phyloP scores from a whole-genome alignment of 2,797 vertebrate genomes.

The Periparus ater region DNA sequence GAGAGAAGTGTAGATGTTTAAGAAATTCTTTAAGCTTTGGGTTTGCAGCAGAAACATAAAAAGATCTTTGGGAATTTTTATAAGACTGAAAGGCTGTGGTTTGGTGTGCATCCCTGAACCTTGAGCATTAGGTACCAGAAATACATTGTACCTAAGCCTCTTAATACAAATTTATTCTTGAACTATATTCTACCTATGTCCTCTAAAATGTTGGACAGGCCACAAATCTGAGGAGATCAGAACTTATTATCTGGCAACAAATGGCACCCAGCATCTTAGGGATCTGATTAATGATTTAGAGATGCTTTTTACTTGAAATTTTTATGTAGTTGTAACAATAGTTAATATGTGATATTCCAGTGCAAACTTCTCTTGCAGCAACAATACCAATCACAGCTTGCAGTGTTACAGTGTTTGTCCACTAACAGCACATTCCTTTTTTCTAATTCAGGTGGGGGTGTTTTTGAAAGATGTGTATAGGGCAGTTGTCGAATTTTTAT shows the following conservation, averaged over 20 bases:
- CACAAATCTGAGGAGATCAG: neutral
- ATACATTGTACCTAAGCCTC: neutral
- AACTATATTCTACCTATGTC: neutral
- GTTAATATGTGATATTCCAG: neutral
- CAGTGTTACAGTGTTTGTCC: neutral
- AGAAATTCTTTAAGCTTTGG: neutral
- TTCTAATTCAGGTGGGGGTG: neutral
- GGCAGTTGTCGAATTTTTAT: neutral
- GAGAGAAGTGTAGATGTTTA: neutral
- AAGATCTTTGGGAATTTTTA: neutral
- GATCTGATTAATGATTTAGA: neutral
- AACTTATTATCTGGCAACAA: neutral
- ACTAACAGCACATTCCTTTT: neutral
- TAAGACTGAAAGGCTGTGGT: neutral
- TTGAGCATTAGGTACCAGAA: neutral
- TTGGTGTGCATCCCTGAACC: neutral
- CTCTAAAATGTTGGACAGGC: rapidly evolving
- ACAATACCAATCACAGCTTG: neutral
- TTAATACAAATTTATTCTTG: neutral
- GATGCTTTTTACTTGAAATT: neutral
- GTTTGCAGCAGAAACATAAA: neutral
- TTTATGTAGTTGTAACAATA: neutral
- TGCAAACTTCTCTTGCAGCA: neutral
- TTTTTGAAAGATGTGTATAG: neutral
- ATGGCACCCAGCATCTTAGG: neutral